Percentiles rank a stretch among this genome's conserved stretches.
These are phyloP conservation scores for Medauroidea extradentata DNA, from an alignment of 1,140 invertebrate species.

Conservation along the genomic window DNA sequence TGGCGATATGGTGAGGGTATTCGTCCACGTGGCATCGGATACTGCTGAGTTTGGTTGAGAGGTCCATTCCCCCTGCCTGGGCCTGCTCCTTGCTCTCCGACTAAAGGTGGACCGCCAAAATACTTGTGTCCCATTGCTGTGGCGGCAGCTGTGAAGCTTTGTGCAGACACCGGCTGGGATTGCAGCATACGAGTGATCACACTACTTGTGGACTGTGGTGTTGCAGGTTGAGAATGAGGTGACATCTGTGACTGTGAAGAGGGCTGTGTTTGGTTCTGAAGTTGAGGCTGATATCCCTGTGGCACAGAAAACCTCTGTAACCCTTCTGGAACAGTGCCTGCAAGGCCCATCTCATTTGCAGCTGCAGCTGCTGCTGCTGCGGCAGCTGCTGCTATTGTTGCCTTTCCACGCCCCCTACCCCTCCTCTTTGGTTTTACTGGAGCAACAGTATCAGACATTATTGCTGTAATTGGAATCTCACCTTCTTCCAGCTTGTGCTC, in stretches of 20 bases:
- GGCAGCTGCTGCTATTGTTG: slow-evolving; percentile 20
- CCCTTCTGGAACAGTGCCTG: slow-evolving; percentile 42
- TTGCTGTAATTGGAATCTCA: too few species aligned
- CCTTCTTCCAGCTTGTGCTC: too few species aligned
- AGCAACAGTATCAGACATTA: too few species aligned
- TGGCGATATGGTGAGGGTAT: slow-evolving; percentile 46
- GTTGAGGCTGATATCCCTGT: slow-evolving; percentile 29
- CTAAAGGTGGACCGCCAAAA: slow-evolving; percentile 31
- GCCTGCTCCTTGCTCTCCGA: background rate
- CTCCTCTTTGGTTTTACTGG: background rate
- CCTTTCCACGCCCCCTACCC: slow-evolving; percentile 13
- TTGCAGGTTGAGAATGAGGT: slow-evolving; percentile 37
- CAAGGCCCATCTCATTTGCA: slow-evolving; percentile 12
- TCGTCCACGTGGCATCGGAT: slow-evolving; percentile 38
- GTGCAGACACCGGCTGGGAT: slow-evolving; percentile 45
- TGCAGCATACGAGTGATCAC: slow-evolving; percentile 61
- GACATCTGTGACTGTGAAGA: slow-evolving; percentile 35
- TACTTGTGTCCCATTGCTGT: slow-evolving; percentile 48
- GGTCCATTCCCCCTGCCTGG: background rate
- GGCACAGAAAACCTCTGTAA: slow-evolving; percentile 24
- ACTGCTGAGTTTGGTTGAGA: slow-evolving; percentile 4
- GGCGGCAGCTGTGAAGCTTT: slow-evolving; percentile 44
- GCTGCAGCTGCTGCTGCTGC: slow-evolving; percentile 9
- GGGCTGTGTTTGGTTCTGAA: slow-evolving; percentile 20
- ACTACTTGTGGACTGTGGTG: slow-evolving; percentile 4